These are phyloP conservation scores for Macaca fascicularis DNA, from an alignment of 2,113 vertebrate genomes.

Conservation along the genomic window T2T-MFA8v1.1 NC_088380.1:17847501-17848000, in stretches of 20 bases:
- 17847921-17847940: neutral
- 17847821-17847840: neutral
- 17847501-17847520: neutral
- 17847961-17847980: neutral
- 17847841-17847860: neutral
- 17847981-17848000: neutral
- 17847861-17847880: accelerated
- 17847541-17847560: accelerated
- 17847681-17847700: neutral
- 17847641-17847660: neutral
- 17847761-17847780: neutral
- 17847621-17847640: neutral
- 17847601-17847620: neutral
- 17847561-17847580: neutral
- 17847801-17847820: no score
- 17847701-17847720: neutral
- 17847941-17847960: neutral
- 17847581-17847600: neutral
- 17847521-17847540: neutral
- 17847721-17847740: neutral
- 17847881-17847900: no score
- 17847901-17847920: neutral
- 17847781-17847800: neutral
- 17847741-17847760: no score
- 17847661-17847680: no score